Evolutionary conservation across 1,140 invertebrate species (phyloP).

Genomic region (Leptinotarsa lineolata): DNA sequence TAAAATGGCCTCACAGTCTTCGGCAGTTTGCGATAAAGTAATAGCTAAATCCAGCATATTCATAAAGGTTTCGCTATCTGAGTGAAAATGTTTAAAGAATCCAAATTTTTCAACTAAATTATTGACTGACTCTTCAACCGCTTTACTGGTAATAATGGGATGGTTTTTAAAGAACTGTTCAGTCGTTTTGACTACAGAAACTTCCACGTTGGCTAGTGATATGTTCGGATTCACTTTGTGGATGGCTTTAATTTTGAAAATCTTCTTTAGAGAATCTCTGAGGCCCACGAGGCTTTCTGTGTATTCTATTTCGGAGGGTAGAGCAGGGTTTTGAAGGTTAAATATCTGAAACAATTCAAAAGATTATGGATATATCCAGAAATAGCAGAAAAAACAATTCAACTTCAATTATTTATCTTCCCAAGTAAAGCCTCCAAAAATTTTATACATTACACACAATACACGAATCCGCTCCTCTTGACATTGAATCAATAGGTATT

Average conservation of each 20-base stretch:
- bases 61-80: slow-evolving; percentile 40
- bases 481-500: too few species aligned
- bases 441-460: too few species aligned
- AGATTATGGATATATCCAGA: too few species aligned
- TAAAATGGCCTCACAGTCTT: slow-evolving; percentile 38
- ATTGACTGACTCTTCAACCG: slow-evolving; percentile 39
- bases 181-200: slow-evolving; percentile 51
- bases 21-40: slow-evolving; percentile 35
- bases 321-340: slow-evolving; percentile 53
- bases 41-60: slow-evolving; percentile 47
- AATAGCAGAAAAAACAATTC: not conserved
- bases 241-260: slow-evolving; percentile 51
- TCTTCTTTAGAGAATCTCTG: slow-evolving; percentile 42
- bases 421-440: too few species aligned
- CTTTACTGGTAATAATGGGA: slow-evolving; percentile 32
- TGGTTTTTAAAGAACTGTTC: slow-evolving; percentile 54
- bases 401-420: too few species aligned
- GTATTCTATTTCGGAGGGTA: slow-evolving; percentile 56
- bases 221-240: slow-evolving; percentile 50
- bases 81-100: slow-evolving; percentile 37
- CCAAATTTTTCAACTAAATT: slow-evolving; percentile 21
- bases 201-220: slow-evolving; percentile 37
- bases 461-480: too few species aligned
- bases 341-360: slow-evolving; percentile 55
- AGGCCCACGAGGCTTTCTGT: slow-evolving; percentile 56